These are phyloP conservation scores for Cassiopea xamachana DNA, from an alignment of 30 jellyfish, hydroid and myxozoan genomes.

Conservation along the genomic window DNA sequence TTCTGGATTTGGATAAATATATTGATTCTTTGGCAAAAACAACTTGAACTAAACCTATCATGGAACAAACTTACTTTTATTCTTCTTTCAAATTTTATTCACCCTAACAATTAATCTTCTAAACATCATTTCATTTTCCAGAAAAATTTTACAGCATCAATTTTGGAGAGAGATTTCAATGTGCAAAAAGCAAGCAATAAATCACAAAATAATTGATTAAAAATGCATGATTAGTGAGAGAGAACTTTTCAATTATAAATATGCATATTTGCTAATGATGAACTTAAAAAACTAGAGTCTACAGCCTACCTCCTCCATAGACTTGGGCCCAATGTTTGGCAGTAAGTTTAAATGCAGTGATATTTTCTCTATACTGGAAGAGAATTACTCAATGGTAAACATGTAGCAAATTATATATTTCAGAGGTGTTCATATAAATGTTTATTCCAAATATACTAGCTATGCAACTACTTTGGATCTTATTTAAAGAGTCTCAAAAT, in stretches of 20 bases:
- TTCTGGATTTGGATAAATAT: too few relatives aligned
- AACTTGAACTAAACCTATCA: neutral
- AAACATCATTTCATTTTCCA: too few relatives aligned
- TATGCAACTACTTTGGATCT: constrained; percentile 85
- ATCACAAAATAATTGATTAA: too few relatives aligned
- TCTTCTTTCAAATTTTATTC: neutral
- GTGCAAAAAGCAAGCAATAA: too few relatives aligned
- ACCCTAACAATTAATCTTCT: too few relatives aligned
- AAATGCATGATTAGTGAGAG: too few relatives aligned
- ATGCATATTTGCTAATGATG: too few relatives aligned
- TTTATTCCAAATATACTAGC: constrained; percentile 51
- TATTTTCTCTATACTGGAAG: constrained; percentile 72
- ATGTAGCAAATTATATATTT: neutral
- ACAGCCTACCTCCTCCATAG: constrained; percentile 83
- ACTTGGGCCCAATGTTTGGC: constrained; percentile 91
- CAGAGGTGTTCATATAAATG: neutral
- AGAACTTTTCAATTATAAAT: too few relatives aligned
- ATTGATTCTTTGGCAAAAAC: neutral
- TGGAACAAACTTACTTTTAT: neutral
- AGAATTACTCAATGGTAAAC: neutral
- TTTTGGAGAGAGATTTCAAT: too few relatives aligned
- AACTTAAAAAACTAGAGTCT: neutral
- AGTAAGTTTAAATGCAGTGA: constrained; percentile 69
- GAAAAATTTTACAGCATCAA: too few relatives aligned
- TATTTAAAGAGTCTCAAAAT: too few relatives aligned